Evolutionary conservation across 2,797 vertebrate genomes (phyloP), one percentile per base, ranked within the genome.

Genomic region (Xenops minutus): DNA sequence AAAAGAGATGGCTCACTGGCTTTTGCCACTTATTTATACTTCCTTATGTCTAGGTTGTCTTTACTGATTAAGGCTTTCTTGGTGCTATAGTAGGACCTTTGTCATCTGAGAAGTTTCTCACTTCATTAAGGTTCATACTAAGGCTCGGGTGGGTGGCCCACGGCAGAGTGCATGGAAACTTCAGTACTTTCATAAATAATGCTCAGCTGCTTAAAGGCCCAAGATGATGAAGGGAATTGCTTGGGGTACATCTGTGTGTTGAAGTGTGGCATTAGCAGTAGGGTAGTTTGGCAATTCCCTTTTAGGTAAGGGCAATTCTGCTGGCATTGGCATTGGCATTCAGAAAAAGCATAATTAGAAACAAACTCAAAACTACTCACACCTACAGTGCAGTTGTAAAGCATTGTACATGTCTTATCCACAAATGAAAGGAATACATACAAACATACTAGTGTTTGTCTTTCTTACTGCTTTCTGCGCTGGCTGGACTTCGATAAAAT

Each of bases 1-100:
- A 19, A 77, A 98, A 99, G 94, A 99, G 26, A 48, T 9, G 15
- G 30, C 46, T 61, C 30, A 4, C 24, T 27, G 46, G 19, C 34
- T 74, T 59, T 78, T 82, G 29, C 37, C 71, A 62, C 6, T 34
- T 72, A 39, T 1, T 30, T 74, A 7, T 43, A 52, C 29, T 66
- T 72, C 23, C 18, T 72, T 49, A 17, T 3, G 6, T 36, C 29
- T 29, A 29, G 48, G n/a, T 83, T 67, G 37, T 54, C 17, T 54
- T 59, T 44, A 15, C 15, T 63, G 54, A 58, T 59, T 4, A 76
- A 77, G 49, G 14, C 34, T 63, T 76, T 72, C 34, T 63, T 61
- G 14, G 14, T 76, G 23, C 58, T 72, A 48, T 12, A 34, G 48
- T 41, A 74, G 20, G 81, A 59, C n/a, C 4, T 71, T 71, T 64